Evolutionary conservation across 2,888 invertebrate genomes (phyloP), one percentile per base, ranked within the genome.

Genomic region (Crioceris asparagi): DNA sequence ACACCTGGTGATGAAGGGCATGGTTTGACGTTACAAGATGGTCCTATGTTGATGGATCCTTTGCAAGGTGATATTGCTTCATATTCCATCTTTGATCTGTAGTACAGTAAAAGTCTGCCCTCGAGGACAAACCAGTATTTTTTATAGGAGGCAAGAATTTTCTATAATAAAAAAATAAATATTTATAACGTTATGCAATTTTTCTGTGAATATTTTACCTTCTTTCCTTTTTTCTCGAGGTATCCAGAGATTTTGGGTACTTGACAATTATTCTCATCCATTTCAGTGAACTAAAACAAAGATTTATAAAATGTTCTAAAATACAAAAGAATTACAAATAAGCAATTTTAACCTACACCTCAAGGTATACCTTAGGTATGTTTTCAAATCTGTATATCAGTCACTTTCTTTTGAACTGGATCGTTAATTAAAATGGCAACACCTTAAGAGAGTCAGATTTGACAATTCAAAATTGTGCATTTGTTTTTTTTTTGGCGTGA

Each of bases 71-170:
- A 66, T 17, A 71, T 53, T 19, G 65, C 62, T 29, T 66, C 62
- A 48, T 70, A 71, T 43, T 71, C 70, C 21, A 63, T 58, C 50
- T 70, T 67, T 2, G 68, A 69, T 44, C 68, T 62, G 55, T 70
- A 72, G 49, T 70, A 72, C 2, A 70, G 55, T 25, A 72, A 57
- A 10, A 70, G 56, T 25, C 68, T 60, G 12, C 70, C 70, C 52
- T 72, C 70, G 38, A 72, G 50, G 2, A 72, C 71, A 46, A 71
- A 72, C 71, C 71, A 72, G 51, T 68, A 67, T 41, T 64, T 65
- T 49, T 68, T 70, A 69, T 71, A 72, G 2, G 65, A 61, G 23
- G 62, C 57, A 38, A 64, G 62, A 61, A 63, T 56, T 48, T 61
- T 56, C 66, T 67, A 40, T 11, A 12, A 25, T 11, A 25, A 34